These are phyloP conservation scores for Sebastes fasciatus DNA, from an alignment of 2,113 vertebrate species.

Conservation along the genomic window DNA sequence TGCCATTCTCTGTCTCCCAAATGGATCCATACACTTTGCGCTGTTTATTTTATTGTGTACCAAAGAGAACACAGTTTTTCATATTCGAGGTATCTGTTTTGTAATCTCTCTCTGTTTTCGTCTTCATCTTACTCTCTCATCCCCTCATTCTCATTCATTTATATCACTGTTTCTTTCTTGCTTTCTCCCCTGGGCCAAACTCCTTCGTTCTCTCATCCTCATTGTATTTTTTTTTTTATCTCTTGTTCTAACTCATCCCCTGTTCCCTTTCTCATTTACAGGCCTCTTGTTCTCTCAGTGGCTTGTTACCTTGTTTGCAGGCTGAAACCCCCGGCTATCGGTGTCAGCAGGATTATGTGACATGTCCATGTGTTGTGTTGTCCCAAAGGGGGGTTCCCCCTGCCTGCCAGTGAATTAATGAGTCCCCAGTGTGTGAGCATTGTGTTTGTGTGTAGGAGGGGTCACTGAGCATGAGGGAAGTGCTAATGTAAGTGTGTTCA, in stretches of 20 bases:
- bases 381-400: conserved; percentile 42
- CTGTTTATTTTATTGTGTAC: conserved; percentile 1
- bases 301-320: conserved; percentile 43
- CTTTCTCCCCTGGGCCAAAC: not conserved
- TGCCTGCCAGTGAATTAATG: conserved; percentile 56
- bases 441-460: conserved; percentile 14
- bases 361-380: conserved; percentile 41
- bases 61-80: not conserved
- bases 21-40: conserved; percentile 6
- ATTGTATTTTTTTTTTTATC: not conserved
- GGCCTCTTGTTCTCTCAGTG: conserved; percentile 7
- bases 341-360: conserved; percentile 51
- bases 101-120: not conserved
- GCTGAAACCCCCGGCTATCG: conserved; percentile 32
- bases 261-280: not conserved
- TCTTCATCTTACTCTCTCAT: not conserved
- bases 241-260: not conserved
- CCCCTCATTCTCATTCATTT: not conserved
- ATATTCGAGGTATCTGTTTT: not conserved
- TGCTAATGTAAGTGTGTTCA: conserved; percentile 24
- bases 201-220: not conserved
- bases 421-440: conserved; percentile 41
- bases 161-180: not conserved
- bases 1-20: conserved; percentile 38
- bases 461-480: conserved; percentile 19